Base-by-base conservation (phyloP, 2,888 invertebrate genomes). In the Invenusta paracnida region DNA sequence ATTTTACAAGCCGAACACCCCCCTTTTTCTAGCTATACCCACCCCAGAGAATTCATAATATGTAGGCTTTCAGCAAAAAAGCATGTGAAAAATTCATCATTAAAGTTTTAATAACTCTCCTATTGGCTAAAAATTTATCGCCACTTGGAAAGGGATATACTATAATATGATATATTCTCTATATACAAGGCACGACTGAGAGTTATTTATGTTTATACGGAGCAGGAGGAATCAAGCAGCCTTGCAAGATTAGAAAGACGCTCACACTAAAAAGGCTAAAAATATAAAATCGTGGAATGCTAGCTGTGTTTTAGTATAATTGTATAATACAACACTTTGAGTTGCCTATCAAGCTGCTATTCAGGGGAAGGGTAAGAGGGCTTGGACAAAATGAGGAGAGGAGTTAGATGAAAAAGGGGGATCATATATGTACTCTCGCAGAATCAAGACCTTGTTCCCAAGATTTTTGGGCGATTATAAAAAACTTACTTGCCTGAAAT, bases 81-180 rank as follows among this genome's bases (percentile, higher is more conserved):
- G 73, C 73, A 73, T 73, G 73, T 23, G 73, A 73, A 73, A n/a
- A 73, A 73, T 73, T 25, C 73, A 13, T 73, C 73, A 73, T 73
- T 73, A 73, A 73, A 73, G 73, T 73, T 73, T 73, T 73, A 73
- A 73, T 73, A 73, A 73, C 73, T 73, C 73, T 73, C 73, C 73
- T 73, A 73, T 73, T 73, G 73, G 73, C 23, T 73, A 25, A 73
- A 73, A 73, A 73, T 73, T 73, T 73, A 73, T 73, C 73, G 27
- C 73, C 73, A 73, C 73, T 73, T 73, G 73, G 73, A 73, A 23
- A 48, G 48, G 17, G 48, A 48, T 48, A 48, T 48, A 11, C 5
- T 48, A 48, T n/a, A n/a, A n/a, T n/a, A n/a, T n/a, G n/a, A n/a
- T n/a, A n/a, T n/a, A n/a, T n/a, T n/a, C n/a, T 48, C 48, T 48